phyloP scores from a whole-genome alignment of 2,888 invertebrate genomes.

The Eurois occulta region DNA sequence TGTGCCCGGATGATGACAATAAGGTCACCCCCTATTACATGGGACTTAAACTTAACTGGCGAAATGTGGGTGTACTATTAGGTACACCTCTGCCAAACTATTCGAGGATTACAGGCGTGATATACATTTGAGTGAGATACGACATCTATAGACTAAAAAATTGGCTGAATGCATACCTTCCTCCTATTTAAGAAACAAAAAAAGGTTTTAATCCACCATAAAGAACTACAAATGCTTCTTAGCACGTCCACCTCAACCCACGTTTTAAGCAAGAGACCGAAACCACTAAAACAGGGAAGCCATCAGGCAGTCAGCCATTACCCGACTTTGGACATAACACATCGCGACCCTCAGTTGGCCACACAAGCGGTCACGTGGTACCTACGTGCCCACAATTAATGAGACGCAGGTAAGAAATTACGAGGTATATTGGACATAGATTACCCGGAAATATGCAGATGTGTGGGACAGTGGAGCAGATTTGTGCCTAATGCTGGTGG shows the following conservation, averaged over 20 bases:
- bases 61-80: too few species aligned
- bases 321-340: slow-evolving; percentile 68
- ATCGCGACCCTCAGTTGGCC: slow-evolving; percentile 65
- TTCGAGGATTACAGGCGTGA: background rate
- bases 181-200: background rate
- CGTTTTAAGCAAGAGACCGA: slow-evolving; percentile 29
- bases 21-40: background rate
- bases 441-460: slow-evolving; percentile 37
- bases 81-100: background rate
- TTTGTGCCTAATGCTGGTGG: slow-evolving; percentile 16
- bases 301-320: slow-evolving; percentile 63
- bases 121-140: background rate
- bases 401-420: slow-evolving; percentile 83
- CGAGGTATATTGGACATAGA: slow-evolving; percentile 68
- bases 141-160: background rate
- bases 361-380: slow-evolving; percentile 75
- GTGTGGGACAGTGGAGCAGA: background rate
- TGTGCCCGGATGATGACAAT: background rate
- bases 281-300: slow-evolving; percentile 58
- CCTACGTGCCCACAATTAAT: slow-evolving; percentile 86
- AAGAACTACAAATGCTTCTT: slow-evolving; percentile 7
- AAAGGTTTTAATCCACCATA: background rate
- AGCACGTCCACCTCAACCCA: slow-evolving; percentile 26
- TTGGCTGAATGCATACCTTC: background rate
- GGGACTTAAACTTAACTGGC: background rate